Evolutionary conservation across 2,888 invertebrate species (phyloP).

Genomic region (Julus scandinavius): DNA sequence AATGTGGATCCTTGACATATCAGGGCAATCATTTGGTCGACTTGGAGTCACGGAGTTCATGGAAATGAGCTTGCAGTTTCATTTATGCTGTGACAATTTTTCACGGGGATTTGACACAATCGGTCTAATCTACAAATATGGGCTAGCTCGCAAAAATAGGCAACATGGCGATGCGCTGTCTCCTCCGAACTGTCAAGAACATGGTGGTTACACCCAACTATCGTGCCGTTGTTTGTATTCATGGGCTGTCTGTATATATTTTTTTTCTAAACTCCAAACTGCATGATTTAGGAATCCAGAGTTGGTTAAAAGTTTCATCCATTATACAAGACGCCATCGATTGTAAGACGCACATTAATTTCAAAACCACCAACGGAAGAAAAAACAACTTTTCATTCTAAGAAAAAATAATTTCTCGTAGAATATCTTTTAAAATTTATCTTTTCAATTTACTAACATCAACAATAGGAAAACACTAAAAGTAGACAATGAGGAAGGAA

Average conservation of each 20-base stretch:
- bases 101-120: slow-evolving; percentile 29
- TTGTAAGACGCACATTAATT: no score
- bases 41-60: background rate
- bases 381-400: no score
- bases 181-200: background rate
- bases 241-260: background rate
- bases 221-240: background rate
- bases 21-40: background rate
- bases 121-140: slow-evolving; percentile 1
- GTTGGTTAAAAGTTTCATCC: no score
- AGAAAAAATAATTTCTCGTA: no score
- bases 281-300: no score
- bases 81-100: slow-evolving; percentile 9
- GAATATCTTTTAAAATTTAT: no score
- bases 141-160: background rate
- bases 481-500: no score
- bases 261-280: background rate
- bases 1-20: background rate
- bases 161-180: background rate
- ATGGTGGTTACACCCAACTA: background rate
- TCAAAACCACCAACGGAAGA: no score
- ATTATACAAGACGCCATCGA: no score
- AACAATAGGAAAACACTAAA: no score
- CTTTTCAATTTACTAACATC: no score
- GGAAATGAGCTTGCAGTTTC: slow-evolving; percentile 29